Base-by-base conservation (phyloP, 2,797 vertebrate species). In the Takifugu ocellatus region DNA sequence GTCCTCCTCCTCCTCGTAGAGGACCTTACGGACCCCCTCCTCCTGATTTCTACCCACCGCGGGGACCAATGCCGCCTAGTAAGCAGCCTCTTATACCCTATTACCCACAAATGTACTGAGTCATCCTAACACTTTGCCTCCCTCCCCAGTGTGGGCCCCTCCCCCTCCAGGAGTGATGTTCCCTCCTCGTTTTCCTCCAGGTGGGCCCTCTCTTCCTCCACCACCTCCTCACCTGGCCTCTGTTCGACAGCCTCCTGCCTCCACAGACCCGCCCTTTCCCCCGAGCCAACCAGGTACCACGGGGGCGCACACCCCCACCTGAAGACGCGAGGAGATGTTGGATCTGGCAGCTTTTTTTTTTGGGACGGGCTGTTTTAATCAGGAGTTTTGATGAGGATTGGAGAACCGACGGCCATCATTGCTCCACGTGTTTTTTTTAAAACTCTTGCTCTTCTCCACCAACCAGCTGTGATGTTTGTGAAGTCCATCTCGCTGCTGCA, bases 11-110 rank as follows among this genome's bases (percentile, higher is more conserved):
- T 61, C 79, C 82, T 46, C 77, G 77, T 14, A 75, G 88, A 75
- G 43, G 24, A 15, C 87, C 71, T n/a, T 87, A 81, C 46, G 79
- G 87, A 68, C 85, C 81, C 21, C 84, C 77, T 5, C 84, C 68
- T 26, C 82, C 78, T 47, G 86, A 89, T 54, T 87, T 82, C 70
- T 90, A 72, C 52, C 33, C 71, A 25, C 69, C 84, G 50, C 86
- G 87, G 56, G 82, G 75, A 12, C 79, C 76, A 0, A 79, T 83
- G 63, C 81, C 75, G 77, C 84, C 77, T 4, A 81, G 88, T 88
- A 61, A 79, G 87, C 57, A 31, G 9, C 21, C 36, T 31, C 39
- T 5, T 39, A n/a, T 1, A 15, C 14, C 6, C 3, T 45, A 5
- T 48, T 14, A 3, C 52, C 6, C 55, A 15, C 7, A 27, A 25